Conservation (phyloP, 2,888 invertebrate species). For the Drosophila percnosoma region DNA sequence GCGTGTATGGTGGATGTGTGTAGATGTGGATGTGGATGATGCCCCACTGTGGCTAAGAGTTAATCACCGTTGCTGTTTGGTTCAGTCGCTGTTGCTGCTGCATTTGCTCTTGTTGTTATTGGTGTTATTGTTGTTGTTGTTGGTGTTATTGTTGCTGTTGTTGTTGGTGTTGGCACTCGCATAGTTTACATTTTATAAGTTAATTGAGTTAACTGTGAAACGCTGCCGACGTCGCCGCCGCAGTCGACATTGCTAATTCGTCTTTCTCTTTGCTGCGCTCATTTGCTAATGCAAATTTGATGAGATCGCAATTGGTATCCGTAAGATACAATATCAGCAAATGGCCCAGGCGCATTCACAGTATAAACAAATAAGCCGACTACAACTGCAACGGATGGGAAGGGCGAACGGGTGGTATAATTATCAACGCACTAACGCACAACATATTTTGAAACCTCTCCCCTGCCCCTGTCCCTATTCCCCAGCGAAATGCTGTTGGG, state of each 20-base stretch:
- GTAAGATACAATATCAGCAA: conserved; percentile 33
- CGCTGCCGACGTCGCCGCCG: conserved; percentile 35
- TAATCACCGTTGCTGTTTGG: conserved; percentile 80
- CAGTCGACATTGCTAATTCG: conserved; percentile 5
- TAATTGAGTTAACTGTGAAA: conserved; percentile 83
- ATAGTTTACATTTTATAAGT: conserved; percentile 79
- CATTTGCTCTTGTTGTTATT: conserved; percentile 40
- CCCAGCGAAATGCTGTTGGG: neutral
- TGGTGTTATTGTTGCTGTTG: conserved; percentile 26
- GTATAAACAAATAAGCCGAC: conserved; percentile 11
- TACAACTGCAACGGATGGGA: neutral
- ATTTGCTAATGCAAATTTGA: conserved; percentile 76
- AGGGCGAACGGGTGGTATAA: neutral
- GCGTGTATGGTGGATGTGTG: conserved; percentile 44
- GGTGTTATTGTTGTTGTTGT: conserved; percentile 1
- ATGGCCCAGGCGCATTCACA: conserved; percentile 13
- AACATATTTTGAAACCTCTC: conserved; percentile 32
- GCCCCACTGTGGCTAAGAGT: conserved; percentile 65
- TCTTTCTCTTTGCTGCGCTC: conserved; percentile 48
- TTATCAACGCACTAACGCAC: conserved; percentile 27
- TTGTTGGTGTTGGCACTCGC: conserved; percentile 58
- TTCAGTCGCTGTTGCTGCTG: conserved; percentile 38
- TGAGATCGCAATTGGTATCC: conserved; percentile 44
- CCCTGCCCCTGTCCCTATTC: neutral
- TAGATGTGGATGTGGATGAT: conserved; percentile 20